These are phyloP conservation scores for Cheilosia variabilis DNA, from an alignment of 2,888 invertebrate genomes.

Conservation along the genomic window DNA sequence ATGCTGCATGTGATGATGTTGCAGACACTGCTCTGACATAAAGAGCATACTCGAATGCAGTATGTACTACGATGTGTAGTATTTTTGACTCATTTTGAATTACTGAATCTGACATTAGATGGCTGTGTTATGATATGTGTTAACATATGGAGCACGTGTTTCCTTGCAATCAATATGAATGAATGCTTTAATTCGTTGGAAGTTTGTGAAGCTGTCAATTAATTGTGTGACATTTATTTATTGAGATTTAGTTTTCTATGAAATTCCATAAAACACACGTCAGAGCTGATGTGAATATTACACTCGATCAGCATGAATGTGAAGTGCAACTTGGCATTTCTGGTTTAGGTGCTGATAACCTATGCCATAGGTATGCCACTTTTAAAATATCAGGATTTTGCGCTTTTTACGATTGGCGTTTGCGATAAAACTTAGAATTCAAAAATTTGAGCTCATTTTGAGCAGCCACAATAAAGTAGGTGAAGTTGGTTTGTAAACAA, in stretches of 20 bases:
- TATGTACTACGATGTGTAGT: neutral
- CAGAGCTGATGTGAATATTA: neutral
- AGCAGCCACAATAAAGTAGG: no score
- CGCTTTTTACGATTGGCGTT: no score
- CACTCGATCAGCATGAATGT: no score
- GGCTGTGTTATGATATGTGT: slow-evolving; percentile 13
- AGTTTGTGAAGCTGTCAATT: neutral
- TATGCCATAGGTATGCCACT: no score
- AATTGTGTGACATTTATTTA: neutral
- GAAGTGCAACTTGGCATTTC: no score
- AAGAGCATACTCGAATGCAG: neutral
- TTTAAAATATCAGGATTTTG: no score
- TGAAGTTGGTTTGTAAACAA: no score
- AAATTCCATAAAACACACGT: neutral
- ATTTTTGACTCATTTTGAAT: neutral
- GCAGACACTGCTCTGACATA: neutral
- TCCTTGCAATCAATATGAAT: neutral
- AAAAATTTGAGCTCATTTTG: no score
- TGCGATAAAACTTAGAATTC: no score
- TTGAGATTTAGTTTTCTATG: neutral
- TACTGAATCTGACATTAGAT: slow-evolving; percentile 1
- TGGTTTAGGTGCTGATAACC: no score
- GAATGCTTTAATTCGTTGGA: neutral
- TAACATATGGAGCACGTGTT: slow-evolving; percentile 17
- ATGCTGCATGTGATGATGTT: slow-evolving; percentile 30